A percentile compares a stretch with the other conserved stretches of the same genome.
Conservation (phyloP, 2,797 vertebrate genomes). For the Halcyon smyrnensis region DNA sequence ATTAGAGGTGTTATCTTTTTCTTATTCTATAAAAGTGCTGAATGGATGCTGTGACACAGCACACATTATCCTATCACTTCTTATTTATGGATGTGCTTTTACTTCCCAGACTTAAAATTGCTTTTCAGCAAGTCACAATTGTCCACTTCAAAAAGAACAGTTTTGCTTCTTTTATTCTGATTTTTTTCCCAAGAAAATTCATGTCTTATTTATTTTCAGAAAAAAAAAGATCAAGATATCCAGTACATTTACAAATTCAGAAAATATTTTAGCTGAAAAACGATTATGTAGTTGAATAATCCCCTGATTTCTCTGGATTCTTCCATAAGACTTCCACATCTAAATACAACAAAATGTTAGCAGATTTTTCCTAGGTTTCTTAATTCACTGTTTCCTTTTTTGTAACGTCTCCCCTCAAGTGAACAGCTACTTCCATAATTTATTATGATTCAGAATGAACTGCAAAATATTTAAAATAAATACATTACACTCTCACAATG, state of each 20-base stretch:
- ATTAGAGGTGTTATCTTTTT: background rate
- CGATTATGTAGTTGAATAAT: background rate
- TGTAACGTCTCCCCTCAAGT: background rate
- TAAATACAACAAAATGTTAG: background rate
- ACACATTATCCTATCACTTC: background rate
- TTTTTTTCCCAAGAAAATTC: background rate
- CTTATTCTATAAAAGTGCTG: background rate
- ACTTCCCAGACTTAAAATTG: background rate
- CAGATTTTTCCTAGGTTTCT: background rate
- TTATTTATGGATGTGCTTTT: background rate
- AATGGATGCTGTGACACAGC: background rate
- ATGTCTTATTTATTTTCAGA: background rate
- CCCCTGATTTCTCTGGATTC: background rate
- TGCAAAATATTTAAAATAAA: background rate
- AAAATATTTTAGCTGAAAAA: background rate
- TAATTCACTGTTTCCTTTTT: background rate
- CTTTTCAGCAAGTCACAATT: constrained; percentile 13
- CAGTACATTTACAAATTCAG: background rate
- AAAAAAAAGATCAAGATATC: background rate
- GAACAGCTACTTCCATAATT: background rate
- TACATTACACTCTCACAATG: background rate
- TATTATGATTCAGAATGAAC: background rate
- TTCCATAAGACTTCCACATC: background rate
- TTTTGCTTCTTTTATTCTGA: background rate
- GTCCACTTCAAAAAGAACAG: background rate